A percentile compares a stretch with the other conserved stretches of the same genome.
Conservation (phyloP, 2,113 vertebrate genomes). For the Monopterus albus region DNA sequence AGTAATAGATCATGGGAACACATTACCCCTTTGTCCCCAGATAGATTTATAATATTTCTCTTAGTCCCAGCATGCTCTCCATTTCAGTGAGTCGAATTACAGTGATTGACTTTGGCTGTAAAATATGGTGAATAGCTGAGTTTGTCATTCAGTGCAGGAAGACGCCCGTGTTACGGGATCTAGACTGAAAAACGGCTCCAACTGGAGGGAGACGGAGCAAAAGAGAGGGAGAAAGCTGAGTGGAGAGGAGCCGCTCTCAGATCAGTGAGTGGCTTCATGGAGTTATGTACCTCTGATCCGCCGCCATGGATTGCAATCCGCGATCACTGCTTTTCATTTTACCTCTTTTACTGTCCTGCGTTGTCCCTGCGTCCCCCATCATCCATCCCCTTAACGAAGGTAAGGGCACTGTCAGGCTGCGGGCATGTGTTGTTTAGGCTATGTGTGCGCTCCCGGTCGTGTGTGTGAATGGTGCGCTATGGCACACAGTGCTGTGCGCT, state of each 20-base stretch:
- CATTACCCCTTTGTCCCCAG: not conserved
- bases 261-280: constrained; percentile 91
- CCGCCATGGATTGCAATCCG: constrained; percentile 91
- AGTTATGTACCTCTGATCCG: constrained; percentile 91
- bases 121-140: not conserved
- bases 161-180: constrained; percentile 73
- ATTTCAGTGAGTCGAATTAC: not conserved
- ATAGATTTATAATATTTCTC: not conserved
- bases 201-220: constrained; percentile 55
- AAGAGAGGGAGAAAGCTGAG: constrained; percentile 69
- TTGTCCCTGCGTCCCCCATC: constrained; percentile 77
- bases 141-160: constrained; percentile 1
- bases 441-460: not conserved
- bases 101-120: not conserved
- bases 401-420: constrained; percentile 73
- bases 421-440: not conserved
- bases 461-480: constrained; percentile 29
- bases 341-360: constrained; percentile 74
- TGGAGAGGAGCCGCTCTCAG: constrained; percentile 81
- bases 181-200: constrained; percentile 79
- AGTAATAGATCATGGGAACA: not conserved
- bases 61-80: not conserved
- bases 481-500: constrained; percentile 24
- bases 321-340: constrained; percentile 78
- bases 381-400: constrained; percentile 92